phyloP scores from a whole-genome alignment of 2,797 vertebrate genomes.

The Hirundo rustica region DNA sequence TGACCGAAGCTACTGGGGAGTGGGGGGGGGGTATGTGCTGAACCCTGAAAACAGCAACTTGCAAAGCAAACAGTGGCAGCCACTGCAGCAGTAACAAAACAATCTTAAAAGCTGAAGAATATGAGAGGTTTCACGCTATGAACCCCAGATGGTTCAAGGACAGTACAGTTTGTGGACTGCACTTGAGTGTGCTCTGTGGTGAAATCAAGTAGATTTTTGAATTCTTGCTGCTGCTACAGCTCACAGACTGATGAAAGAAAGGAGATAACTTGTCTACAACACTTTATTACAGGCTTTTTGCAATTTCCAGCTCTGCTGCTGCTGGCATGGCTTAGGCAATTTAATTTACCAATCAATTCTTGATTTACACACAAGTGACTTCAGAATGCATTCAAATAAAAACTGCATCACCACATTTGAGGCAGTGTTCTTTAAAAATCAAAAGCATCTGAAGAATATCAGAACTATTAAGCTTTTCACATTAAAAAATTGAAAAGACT shows the following conservation, averaged over 20 bases:
- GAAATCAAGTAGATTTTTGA: slow-evolving; percentile 42
- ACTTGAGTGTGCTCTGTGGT: not conserved
- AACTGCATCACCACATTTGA: not conserved
- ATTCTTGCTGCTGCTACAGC: slow-evolving; percentile 1
- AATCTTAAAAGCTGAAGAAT: not conserved
- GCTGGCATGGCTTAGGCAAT: slow-evolving; percentile 16
- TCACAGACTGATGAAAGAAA: not conserved
- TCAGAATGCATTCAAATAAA: slow-evolving; percentile 24
- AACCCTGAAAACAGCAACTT: not conserved
- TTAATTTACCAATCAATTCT: slow-evolving; percentile 48
- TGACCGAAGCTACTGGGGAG: not conserved
- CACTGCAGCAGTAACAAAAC: slow-evolving; percentile 3
- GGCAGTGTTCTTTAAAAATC: slow-evolving; percentile 8
- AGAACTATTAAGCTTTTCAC: not conserved
- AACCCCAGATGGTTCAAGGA: slow-evolving; percentile 2
- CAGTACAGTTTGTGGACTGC: not conserved
- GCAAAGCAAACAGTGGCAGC: not conserved
- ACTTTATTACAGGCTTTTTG: slow-evolving; percentile 18
- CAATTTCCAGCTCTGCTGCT: slow-evolving; percentile 3
- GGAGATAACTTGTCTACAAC: not conserved
- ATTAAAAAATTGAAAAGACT: not conserved
- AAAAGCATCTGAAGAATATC: not conserved
- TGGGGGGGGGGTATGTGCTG: not conserved
- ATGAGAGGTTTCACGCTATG: not conserved
- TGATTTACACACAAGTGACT: slow-evolving; percentile 43